phyloP scores from a whole-genome alignment of 1,140 invertebrate species.

The Procambarus clarkii region DNA sequence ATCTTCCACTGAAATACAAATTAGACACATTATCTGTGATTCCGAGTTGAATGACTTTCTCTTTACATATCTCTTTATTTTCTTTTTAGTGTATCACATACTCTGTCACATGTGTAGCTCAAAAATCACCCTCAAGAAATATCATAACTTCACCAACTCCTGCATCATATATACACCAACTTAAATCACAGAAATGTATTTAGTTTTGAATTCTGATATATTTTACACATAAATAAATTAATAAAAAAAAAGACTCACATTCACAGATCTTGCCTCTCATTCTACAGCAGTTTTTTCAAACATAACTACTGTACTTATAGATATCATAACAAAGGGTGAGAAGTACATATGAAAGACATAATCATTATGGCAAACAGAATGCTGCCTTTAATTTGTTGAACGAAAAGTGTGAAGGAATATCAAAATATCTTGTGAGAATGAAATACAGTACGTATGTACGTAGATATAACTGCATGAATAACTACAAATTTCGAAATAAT shows the following conservation, averaged over 20 bases:
- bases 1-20: background rate
- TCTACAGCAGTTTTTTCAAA: conserved; percentile 7
- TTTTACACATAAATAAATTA: background rate
- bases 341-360: conserved; percentile 38
- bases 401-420: conserved; percentile 17
- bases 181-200: background rate
- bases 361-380: conserved; percentile 30
- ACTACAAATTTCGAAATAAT: background rate
- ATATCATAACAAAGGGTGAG: conserved; percentile 18
- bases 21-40: background rate
- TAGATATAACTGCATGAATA: too few species aligned
- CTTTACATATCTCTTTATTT: background rate
- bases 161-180: background rate
- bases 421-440: background rate
- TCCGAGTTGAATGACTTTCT: background rate
- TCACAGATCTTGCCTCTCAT: conserved; percentile 5
- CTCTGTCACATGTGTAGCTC: background rate
- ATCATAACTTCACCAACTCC: background rate
- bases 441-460: background rate
- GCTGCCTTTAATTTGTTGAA: conserved; percentile 2
- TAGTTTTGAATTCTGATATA: background rate
- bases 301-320: conserved; percentile 1
- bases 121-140: background rate
- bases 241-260: background rate
- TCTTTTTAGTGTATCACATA: background rate